Percentiles rank a stretch among this genome's conserved stretches.
Evolutionary conservation across 2,888 invertebrate genomes (phyloP).

Genomic region (Chymomyza procnemis): DNA sequence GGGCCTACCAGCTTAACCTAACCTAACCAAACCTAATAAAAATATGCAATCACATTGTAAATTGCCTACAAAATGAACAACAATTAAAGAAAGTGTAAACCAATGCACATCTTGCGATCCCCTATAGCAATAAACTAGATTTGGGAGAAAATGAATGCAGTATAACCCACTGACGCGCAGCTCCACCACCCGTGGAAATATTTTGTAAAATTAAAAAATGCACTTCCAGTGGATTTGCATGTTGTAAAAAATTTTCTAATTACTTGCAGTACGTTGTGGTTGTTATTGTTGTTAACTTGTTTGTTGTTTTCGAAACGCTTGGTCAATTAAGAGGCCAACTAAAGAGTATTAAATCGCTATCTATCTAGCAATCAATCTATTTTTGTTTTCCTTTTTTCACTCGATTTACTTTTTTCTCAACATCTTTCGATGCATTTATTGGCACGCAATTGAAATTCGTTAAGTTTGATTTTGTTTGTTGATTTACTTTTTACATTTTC

Average conservation of each 20-base stretch:
- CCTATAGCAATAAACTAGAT: too few species aligned
- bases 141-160: too few species aligned
- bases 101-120: too few species aligned
- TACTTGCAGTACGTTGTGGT: not conserved
- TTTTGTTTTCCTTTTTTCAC: not conserved
- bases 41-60: too few species aligned
- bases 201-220: not conserved
- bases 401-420: too few species aligned
- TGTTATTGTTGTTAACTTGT: not conserved
- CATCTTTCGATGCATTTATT: not conserved
- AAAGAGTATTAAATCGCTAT: not conserved
- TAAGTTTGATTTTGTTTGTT: not conserved
- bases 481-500: constrained; percentile 39
- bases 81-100: too few species aligned
- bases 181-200: not conserved
- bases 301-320: not conserved
- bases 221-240: not conserved
- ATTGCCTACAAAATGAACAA: too few species aligned
- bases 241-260: not conserved
- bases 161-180: too few species aligned
- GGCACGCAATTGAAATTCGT: not conserved
- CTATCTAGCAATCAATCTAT: not conserved
- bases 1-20: too few species aligned
- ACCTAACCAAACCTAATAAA: too few species aligned
- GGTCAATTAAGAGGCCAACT: not conserved